A percentile compares a stretch with the other conserved stretches of the same genome.
phyloP scores from a whole-genome alignment of 2,113 vertebrate species.

The Nothoprocta perdicaria region DNA sequence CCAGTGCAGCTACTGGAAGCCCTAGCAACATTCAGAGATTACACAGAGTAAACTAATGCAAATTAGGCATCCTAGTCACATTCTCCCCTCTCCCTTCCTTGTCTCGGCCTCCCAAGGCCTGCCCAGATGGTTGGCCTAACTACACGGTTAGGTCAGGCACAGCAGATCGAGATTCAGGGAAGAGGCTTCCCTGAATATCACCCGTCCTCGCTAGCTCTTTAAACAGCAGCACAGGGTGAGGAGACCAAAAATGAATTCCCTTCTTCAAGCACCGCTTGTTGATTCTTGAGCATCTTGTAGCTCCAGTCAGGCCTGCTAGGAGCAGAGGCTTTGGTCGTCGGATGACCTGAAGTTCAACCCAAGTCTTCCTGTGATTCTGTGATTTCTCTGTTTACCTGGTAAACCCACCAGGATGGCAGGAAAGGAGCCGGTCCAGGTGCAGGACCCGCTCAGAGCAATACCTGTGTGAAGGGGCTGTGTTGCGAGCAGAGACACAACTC shows the following conservation, averaged over 20 bases:
- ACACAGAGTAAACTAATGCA: not conserved
- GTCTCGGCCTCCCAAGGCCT: not conserved
- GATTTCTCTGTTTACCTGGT: not conserved
- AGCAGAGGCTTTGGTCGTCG: not conserved
- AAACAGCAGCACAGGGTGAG: no score
- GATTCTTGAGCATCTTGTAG: not conserved
- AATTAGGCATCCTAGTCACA: not conserved
- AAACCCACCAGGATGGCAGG: not conserved
- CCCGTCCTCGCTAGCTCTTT: not conserved
- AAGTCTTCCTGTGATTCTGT: not conserved
- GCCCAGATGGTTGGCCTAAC: not conserved
- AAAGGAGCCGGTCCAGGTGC: not conserved
- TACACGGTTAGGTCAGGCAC: not conserved
- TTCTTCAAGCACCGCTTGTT: not conserved
- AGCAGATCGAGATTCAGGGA: not conserved
- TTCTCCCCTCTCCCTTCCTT: not conserved
- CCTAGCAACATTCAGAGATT: not conserved
- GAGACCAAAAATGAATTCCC: not conserved
- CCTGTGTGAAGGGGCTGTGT: not conserved
- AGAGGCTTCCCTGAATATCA: not conserved
- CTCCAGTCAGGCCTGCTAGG: not conserved
- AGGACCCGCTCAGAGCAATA: not conserved
- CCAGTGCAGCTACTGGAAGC: rapidly evolving
- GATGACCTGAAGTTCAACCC: not conserved
- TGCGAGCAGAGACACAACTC: not conserved